Conservation (phyloP, 1,140 invertebrate species). For the Rhopalosiphum maidis region DNA sequence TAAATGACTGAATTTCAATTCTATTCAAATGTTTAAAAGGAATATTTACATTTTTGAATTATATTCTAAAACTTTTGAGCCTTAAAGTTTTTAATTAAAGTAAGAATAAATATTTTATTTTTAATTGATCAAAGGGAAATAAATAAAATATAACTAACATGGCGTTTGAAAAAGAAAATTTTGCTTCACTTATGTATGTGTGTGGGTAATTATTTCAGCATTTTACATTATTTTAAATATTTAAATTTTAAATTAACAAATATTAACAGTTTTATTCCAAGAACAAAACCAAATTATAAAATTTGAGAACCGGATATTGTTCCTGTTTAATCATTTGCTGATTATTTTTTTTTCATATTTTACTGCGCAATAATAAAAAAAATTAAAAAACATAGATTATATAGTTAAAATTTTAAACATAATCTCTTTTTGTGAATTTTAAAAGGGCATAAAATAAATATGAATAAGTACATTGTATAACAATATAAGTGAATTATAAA, state of each 20-base stretch:
- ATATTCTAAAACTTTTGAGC: not conserved
- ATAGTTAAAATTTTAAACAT: not conserved
- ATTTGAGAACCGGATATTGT: not conserved
- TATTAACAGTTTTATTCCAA: not conserved
- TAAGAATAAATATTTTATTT: conserved; percentile 28
- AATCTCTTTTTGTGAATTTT: not conserved
- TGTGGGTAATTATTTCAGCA: not conserved
- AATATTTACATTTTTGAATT: conserved; percentile 32
- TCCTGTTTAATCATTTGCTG: not conserved
- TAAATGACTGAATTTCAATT: conserved; percentile 11
- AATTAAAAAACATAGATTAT: not conserved
- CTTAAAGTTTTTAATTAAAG: conserved; percentile 33
- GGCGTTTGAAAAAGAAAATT: not conserved
- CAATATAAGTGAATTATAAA: no score
- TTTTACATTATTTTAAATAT: not conserved
- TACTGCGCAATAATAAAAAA: not conserved
- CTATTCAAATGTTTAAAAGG: not conserved
- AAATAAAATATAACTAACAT: not conserved
- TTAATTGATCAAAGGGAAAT: conserved; percentile 33
- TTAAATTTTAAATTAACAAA: conserved; percentile 17
- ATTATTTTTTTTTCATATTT: not conserved
- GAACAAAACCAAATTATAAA: not conserved
- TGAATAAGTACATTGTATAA: no score
- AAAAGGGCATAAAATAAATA: no score
- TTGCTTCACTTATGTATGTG: not conserved